Evolutionary conservation across 37 sponge, comb jelly and placozoan species (phyloP), one percentile per base, ranked within the genome.

Genomic region (Ephydatia muelleri): DNA sequence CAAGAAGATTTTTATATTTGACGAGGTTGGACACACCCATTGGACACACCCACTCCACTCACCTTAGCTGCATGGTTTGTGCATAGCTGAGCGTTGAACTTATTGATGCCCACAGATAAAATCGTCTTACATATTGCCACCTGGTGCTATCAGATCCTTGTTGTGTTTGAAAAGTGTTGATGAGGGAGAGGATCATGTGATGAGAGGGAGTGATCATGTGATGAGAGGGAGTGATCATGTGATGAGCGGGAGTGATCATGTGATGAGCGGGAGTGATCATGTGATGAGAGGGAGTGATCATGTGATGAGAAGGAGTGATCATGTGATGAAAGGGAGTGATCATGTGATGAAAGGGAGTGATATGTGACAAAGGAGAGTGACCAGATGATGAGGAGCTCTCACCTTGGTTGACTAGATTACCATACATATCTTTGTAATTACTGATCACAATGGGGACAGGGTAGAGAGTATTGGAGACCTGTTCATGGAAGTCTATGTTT

Each of bases 61-160:
- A 88, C 93, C 49, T 78, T 5, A 92, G 76, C 22, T 81, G 12
- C 31, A 88, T 85, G 27, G 13, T 30, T 2, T 67, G 33, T 23
- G 83, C 86, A 82, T 92, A 85, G 25, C 13, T 49, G 2, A 80
- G 80, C 19, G 27, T 33, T 21, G 69, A 25, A 25, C 85, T 85
- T 70, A 88, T 30, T 5, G 78, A 25, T 71, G 88, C 85, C 23
- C 68, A 69, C 5, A 92, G 86, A 40, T 57, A 88, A 33, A 92
- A 88, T 35, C 85, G 75, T 38, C 80, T 75, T 31, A 85, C 89
- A 21, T 85, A 69, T 82, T 84, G 89, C 92, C 92, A 91, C 37
- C 2, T 22, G 6, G 80, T 71, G 16, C 32, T 21, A 37, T 92
- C 85, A 49, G 66, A 28, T 19, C 71, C 85, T 64, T 36, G 26